A percentile compares a stretch with the other conserved stretches of the same genome.
Conservation (phyloP, 2,113 vertebrate species). For the Emydura subglobosa region DNA sequence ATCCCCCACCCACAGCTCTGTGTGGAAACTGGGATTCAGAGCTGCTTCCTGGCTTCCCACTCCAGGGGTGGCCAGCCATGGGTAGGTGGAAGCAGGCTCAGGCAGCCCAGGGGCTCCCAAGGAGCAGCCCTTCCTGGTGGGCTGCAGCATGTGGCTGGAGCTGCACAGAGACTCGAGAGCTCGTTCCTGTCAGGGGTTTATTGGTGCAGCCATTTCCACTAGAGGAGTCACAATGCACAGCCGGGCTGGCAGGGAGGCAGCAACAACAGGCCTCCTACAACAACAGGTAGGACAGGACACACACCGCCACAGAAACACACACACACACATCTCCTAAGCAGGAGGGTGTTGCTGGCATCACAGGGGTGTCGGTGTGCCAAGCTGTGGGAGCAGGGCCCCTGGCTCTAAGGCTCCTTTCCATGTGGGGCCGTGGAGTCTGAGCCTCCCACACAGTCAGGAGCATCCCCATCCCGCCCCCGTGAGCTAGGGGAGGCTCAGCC, state of each 20-base stretch:
- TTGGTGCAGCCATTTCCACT: constrained; percentile 73
- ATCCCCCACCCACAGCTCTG: no score
- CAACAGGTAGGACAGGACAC: constrained; percentile 65
- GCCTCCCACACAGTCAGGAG: neutral
- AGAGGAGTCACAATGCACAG: constrained; percentile 67
- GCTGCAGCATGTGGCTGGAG: neutral
- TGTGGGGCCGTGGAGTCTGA: neutral
- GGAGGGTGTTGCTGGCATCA: neutral
- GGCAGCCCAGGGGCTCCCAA: neutral
- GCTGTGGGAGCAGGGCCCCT: rapidly evolving
- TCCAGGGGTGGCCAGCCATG: no score
- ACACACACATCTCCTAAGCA: constrained; percentile 26
- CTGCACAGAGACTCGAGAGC: rapidly evolving
- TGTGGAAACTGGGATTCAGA: neutral
- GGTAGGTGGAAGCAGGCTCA: neutral
- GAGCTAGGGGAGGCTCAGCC: neutral
- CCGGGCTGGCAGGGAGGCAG: neutral
- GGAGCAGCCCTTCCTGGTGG: neutral
- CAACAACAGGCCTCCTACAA: constrained; percentile 68
- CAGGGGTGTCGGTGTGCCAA: constrained; percentile 50
- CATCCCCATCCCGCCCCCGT: neutral
- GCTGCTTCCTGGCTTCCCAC: neutral
- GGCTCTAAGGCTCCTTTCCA: neutral
- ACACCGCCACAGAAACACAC: constrained; percentile 49
- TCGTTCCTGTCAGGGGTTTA: constrained; percentile 67